Evolutionary conservation across 2,797 vertebrate species (phyloP), one percentile per base, ranked within the genome.

Genomic region (Leontocebus nigricollis): DNA sequence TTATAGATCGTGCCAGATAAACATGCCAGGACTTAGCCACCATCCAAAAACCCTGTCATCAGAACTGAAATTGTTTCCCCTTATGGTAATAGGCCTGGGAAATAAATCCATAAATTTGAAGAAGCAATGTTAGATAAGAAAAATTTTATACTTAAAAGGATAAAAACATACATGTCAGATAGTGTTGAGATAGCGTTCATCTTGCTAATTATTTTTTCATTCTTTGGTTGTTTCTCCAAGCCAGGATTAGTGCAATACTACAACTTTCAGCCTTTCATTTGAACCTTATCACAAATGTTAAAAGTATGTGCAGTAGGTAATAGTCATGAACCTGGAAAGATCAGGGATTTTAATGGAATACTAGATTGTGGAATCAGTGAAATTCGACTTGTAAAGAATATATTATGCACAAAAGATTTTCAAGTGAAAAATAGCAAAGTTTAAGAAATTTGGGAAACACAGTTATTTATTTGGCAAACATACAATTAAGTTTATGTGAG

Each of bases 71-170:
- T 94, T 93, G 30, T 95, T 97, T 97, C 84, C 87, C 17, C 61
- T 94, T 97, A 88, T 97, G 92, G 91, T 96, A 94, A 94, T 88
- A 96, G 67, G 61, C 26, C 50, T 92, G 61, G 80, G 27, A 93
- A 94, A 80, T 61, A 94, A 97, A 92, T 90, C 24, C 72, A 97
- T 89, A 98, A 92, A 95, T 95, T 87, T 93, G 96, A 96, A 97
- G 36, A 85, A 93, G 80, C 87, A 96, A 55, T 92, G 57, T 33
- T 93, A 95, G 83, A 95, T 81, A 81, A 80, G 87, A 81, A 93
- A 97, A 87, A 77, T 86, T 84, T 95, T 90, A 87, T 95, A 89
- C 85, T 97, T 97, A 89, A 96, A 96, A 90, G 50, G 44, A 57
- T 61, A 70, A 96, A 93, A 67, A 44, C 90, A 57, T 73, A 94